phyloP scores from a whole-genome alignment of 2,113 vertebrate species.

The Bostrychus sinensis region DNA sequence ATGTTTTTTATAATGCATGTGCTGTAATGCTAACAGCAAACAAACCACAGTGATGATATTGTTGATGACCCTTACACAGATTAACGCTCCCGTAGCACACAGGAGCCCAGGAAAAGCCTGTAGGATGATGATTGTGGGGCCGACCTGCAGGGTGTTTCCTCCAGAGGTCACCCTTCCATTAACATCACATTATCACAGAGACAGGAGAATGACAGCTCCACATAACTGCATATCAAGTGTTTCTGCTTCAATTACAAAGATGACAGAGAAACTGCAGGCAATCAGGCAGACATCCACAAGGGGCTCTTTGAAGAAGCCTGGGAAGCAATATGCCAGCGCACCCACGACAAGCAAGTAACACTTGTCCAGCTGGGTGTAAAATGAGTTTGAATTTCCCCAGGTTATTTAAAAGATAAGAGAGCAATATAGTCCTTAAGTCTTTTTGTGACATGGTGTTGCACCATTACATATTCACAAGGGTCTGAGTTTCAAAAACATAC shows the following conservation, averaged over 20 bases:
- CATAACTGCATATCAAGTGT: conserved; percentile 56
- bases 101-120: conserved; percentile 8
- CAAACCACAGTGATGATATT: neutral
- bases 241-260: conserved; percentile 67
- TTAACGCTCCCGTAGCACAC: neutral
- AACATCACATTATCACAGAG: conserved; percentile 64
- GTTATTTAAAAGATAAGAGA: neutral
- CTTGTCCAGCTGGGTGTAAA: neutral
- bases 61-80: neutral
- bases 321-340: conserved; percentile 22
- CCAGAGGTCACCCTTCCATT: conserved; percentile 52
- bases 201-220: conserved; percentile 49
- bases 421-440: neutral
- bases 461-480: neutral
- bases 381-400: conserved; percentile 11
- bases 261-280: conserved; percentile 48
- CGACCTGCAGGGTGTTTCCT: conserved; percentile 34
- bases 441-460: neutral
- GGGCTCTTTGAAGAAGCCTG: conserved; percentile 32
- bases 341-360: conserved; percentile 15
- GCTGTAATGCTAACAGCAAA: neutral
- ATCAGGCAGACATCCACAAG: conserved; percentile 39
- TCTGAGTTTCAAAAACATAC: neutral
- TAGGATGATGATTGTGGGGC: conserved; percentile 9
- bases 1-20: neutral